Evolutionary conservation across 2,888 invertebrate genomes (phyloP).

Genomic region (Acanthosepion lycidas): DNA sequence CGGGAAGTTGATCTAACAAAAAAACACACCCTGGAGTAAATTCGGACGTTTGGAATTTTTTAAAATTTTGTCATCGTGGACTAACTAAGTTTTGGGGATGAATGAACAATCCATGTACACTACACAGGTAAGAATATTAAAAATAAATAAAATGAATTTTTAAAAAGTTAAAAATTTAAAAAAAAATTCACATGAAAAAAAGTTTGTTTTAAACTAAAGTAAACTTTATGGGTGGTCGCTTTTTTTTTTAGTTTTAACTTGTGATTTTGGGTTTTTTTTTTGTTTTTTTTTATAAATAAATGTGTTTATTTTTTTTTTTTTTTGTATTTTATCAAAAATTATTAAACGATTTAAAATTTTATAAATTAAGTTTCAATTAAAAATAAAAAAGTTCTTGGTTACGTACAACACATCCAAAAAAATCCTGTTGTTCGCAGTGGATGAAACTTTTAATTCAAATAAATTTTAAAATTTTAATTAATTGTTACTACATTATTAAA

Average conservation of each 20-base stretch:
- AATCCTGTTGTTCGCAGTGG: not conserved
- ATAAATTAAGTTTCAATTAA: no score
- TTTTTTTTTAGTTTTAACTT: not conserved
- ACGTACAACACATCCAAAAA: not conserved
- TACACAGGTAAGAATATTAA: not conserved
- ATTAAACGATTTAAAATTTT: no score
- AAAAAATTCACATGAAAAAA: not conserved
- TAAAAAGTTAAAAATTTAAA: not conserved
- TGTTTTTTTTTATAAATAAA: not conserved
- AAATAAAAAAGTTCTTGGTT: no score
- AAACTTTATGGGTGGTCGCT: not conserved
- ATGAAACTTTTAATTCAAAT: not conserved
- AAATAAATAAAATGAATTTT: not conserved
- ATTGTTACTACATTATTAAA: not conserved
- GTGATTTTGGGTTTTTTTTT: not conserved
- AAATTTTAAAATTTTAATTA: no score
- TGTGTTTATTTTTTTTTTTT: not conserved
- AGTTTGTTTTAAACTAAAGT: no score
- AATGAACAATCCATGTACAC: not conserved
- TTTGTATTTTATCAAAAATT: no score
- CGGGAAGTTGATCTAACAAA: conserved; percentile 10
- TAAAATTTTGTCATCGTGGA: not conserved
- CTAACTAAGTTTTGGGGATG: not conserved
- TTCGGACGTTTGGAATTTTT: not conserved
- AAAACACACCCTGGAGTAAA: conserved; percentile 12